These are phyloP conservation scores for Himalopsyche kuldschensis DNA, from an alignment of 2,888 invertebrate species.

Conservation along the genomic window DNA sequence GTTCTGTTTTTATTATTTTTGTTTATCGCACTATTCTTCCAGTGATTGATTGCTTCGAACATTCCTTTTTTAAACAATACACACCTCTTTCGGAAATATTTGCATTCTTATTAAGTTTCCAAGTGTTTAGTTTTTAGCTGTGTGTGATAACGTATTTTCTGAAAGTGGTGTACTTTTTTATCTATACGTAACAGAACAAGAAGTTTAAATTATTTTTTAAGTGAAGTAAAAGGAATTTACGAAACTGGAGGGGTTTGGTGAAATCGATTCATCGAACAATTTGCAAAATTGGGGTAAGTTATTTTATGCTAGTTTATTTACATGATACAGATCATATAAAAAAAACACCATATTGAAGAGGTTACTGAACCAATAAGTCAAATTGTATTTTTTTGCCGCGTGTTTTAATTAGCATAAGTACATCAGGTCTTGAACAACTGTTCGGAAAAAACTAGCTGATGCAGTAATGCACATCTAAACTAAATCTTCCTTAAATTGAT, in stretches of 20 bases:
- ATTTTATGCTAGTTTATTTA: too few species aligned
- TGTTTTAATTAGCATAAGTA: too few species aligned
- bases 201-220: background rate
- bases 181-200: background rate
- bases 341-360: too few species aligned
- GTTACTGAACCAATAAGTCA: too few species aligned
- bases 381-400: too few species aligned
- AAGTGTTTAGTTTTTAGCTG: background rate
- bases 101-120: background rate
- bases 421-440: too few species aligned
- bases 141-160: background rate
- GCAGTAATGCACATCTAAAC: too few species aligned
- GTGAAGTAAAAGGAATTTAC: background rate
- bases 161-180: background rate
- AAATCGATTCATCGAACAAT: background rate
- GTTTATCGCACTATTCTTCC: background rate
- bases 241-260: background rate
- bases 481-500: too few species aligned
- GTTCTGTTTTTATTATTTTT: conserved; percentile 1
- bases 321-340: too few species aligned
- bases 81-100: background rate
- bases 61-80: background rate
- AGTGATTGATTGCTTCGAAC: background rate
- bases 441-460: too few species aligned
- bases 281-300: background rate